A percentile compares a stretch with the other conserved stretches of the same genome.
phyloP scores from a whole-genome alignment of 92 coral and sea anemone species.

The Phenganax stokvisi region DNA sequence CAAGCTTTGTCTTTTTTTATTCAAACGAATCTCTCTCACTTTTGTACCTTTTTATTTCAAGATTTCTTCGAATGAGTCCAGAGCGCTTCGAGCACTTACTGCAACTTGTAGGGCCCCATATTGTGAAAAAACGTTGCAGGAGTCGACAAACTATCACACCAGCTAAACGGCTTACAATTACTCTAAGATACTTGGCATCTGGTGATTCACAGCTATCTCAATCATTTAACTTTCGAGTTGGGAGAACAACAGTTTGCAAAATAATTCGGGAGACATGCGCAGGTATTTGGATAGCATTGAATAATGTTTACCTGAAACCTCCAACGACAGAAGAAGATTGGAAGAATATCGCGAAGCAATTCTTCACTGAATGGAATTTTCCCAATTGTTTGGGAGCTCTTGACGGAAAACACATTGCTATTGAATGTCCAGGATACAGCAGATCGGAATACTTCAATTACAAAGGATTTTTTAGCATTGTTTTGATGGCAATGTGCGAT shows the following conservation, averaged over 20 bases:
- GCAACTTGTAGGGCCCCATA: conserved; percentile 25
- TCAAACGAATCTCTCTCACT: background rate
- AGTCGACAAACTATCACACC: conserved; percentile 32
- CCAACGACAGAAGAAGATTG: conserved; percentile 21
- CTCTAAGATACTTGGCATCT: conserved; percentile 17
- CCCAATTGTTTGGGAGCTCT: conserved; percentile 20
- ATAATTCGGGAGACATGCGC: conserved; percentile 14
- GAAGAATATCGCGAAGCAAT: conserved; percentile 20
- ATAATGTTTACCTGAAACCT: conserved; percentile 14
- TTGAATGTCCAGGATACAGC: conserved; percentile 25
- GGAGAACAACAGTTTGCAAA: conserved; percentile 34
- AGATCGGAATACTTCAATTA: conserved; percentile 32
- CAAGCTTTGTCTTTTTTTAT: no score
- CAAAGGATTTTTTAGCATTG: conserved; percentile 25
- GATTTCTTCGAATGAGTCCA: conserved; percentile 35
- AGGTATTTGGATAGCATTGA: conserved; percentile 28
- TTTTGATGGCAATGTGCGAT: conserved; percentile 32
- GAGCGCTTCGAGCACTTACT: conserved; percentile 38
- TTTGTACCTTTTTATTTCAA: background rate
- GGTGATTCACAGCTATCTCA: conserved; percentile 30
- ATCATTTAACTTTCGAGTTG: conserved; percentile 23
- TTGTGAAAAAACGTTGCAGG: conserved; percentile 24
- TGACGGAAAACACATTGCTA: conserved; percentile 34
- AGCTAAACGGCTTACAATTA: conserved; percentile 24
- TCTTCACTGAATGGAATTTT: conserved; percentile 31